A percentile compares a stretch with the other conserved stretches of the same genome.
phyloP scores from a whole-genome alignment of 92 coral and sea anemone genomes.

The Epizoanthus fatuus region DNA sequence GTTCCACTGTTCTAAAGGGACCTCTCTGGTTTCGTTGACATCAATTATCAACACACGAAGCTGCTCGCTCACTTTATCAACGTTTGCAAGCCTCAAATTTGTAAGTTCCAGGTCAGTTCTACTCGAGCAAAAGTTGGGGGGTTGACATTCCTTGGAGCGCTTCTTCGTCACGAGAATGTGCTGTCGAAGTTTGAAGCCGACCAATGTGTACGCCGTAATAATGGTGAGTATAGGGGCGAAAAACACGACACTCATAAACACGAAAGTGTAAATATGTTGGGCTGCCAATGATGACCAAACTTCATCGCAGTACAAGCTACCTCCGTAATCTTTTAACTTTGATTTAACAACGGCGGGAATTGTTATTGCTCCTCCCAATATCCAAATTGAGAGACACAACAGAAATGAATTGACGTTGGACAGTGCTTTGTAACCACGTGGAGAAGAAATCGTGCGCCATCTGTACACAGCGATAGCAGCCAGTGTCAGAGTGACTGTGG shows the following conservation, averaged over 20 bases:
- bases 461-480: constrained; percentile 3
- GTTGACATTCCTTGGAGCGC: background rate
- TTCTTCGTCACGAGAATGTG: constrained; percentile 2
- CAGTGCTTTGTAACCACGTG: background rate
- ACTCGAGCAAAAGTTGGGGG: background rate
- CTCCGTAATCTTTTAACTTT: background rate
- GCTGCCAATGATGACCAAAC: background rate
- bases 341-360: background rate
- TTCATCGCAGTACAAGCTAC: background rate
- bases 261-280: background rate
- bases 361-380: background rate
- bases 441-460: background rate
- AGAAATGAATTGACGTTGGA: background rate
- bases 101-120: background rate
- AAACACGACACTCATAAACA: constrained; percentile 2
- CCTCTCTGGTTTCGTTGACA: background rate
- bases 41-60: background rate
- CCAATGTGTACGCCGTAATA: background rate
- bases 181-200: constrained; percentile 3
- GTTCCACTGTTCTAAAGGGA: background rate
- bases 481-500: constrained; percentile 3
- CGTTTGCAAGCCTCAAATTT: background rate
- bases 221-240: background rate
- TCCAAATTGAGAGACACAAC: background rate
- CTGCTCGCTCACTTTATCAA: background rate